Evolutionary conservation across 2,888 invertebrate species (phyloP).

Genomic region (Ganaspis brasiliensis): DNA sequence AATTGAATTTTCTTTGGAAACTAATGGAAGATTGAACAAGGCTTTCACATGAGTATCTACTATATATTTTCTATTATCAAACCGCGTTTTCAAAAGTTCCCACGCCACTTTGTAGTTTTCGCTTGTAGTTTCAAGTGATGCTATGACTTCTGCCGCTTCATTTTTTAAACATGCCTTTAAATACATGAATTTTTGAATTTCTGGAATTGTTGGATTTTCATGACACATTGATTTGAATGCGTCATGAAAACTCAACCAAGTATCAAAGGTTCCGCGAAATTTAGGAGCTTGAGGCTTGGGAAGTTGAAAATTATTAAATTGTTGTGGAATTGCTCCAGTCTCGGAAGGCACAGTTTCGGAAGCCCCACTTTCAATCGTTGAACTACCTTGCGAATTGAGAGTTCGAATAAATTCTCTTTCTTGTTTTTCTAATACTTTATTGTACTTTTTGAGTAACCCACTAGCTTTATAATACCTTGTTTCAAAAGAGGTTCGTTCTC

Average conservation of each 20-base stretch:
- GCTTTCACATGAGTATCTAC: neutral
- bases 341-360: too few relatives aligned
- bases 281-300: neutral
- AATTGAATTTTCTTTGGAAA: neutral
- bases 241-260: neutral
- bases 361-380: too few relatives aligned
- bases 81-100: neutral
- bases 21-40: neutral
- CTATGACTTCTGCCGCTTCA: conserved; percentile 1
- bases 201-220: neutral
- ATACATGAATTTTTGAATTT: too few relatives aligned
- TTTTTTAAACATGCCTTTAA: neutral
- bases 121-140: neutral
- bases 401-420: too few relatives aligned
- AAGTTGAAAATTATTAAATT: too few relatives aligned
- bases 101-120: neutral
- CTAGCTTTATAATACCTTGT: too few relatives aligned
- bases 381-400: too few relatives aligned
- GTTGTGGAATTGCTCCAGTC: too few relatives aligned
- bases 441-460: too few relatives aligned
- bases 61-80: neutral
- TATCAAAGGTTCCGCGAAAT: neutral
- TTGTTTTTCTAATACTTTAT: too few relatives aligned
- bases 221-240: neutral
- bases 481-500: too few relatives aligned